Conservation (phyloP, 2,888 invertebrate genomes). For the Drosophila maculinotata region DNA sequence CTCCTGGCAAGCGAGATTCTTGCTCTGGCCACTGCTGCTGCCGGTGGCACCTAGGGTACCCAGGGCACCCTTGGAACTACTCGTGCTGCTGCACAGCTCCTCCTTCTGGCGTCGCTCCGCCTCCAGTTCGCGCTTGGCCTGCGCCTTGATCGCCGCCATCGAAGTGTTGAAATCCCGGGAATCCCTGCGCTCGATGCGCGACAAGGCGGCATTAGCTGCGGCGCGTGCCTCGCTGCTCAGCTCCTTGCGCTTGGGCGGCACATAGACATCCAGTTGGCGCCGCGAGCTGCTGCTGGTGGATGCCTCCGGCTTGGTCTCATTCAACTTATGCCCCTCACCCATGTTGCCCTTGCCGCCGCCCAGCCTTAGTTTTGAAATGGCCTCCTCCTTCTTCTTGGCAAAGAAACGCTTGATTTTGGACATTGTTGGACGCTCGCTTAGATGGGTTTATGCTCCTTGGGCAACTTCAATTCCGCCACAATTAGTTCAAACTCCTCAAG, state of each 20-base stretch:
- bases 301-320: slow-evolving; percentile 88
- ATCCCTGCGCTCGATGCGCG: slow-evolving; percentile 89
- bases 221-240: slow-evolving; percentile 91
- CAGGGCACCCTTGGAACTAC: slow-evolving; percentile 44
- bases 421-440: slow-evolving; percentile 88
- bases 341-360: slow-evolving; percentile 80
- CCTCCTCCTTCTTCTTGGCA: slow-evolving; percentile 93
- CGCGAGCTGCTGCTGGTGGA: slow-evolving; percentile 69
- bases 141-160: slow-evolving; percentile 90
- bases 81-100: slow-evolving; percentile 62
- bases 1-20: slow-evolving; percentile 90
- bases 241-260: slow-evolving; percentile 86
- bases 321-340: slow-evolving; percentile 83
- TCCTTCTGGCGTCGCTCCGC: slow-evolving; percentile 86
- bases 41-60: no score
- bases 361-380: slow-evolving; percentile 85
- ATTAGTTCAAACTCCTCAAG: slow-evolving; percentile 93
- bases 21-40: slow-evolving; percentile 84
- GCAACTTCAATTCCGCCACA: slow-evolving; percentile 92
- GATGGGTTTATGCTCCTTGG: slow-evolving; percentile 93
- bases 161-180: slow-evolving; percentile 90
- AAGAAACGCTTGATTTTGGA: slow-evolving; percentile 92
- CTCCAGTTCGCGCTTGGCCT: slow-evolving; percentile 93
- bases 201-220: slow-evolving; percentile 94
- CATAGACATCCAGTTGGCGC: slow-evolving; percentile 74